Evolutionary conservation across 2,888 invertebrate genomes (phyloP).

Genomic region (Caenorhabditis parvicauda): DNA sequence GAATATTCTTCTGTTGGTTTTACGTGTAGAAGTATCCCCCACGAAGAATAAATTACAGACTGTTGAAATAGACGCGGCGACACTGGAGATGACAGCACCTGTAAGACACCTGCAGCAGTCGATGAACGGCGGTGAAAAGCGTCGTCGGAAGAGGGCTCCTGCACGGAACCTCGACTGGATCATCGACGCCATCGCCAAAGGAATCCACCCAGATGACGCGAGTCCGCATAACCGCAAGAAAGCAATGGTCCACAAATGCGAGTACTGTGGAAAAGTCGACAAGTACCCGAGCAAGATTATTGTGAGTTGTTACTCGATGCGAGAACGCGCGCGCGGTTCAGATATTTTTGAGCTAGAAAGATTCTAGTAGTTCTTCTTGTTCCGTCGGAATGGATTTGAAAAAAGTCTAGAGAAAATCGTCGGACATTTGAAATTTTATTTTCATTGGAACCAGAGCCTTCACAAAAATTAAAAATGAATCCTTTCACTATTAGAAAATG

Average conservation of each 20-base stretch:
- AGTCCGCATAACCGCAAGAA: conserved; percentile 49
- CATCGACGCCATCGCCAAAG: conserved; percentile 51
- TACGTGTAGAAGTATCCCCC: no score
- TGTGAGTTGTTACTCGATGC: conserved; percentile 22
- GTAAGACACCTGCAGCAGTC: conserved; percentile 9
- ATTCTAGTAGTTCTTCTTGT: no score
- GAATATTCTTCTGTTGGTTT: no score
- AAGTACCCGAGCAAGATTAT: conserved; percentile 55
- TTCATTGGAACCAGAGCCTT: no score
- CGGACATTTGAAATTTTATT: no score
- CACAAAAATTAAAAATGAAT: no score
- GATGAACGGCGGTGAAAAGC: neutral
- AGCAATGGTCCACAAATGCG: conserved; percentile 44
- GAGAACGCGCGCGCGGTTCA: no score
- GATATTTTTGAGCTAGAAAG: no score
- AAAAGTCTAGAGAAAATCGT: no score
- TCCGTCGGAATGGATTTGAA: no score
- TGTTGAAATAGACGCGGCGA: conserved; percentile 27
- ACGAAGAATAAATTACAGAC: neutral
- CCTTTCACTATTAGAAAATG: neutral
- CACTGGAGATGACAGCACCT: conserved; percentile 28
- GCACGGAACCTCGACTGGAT: conserved; percentile 52
- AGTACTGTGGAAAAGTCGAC: conserved; percentile 45
- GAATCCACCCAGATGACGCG: conserved; percentile 38
- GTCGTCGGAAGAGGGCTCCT: conserved; percentile 1